Percentiles rank a stretch among this genome's conserved stretches.
Conservation (phyloP, 2,113 vertebrate genomes). For the Gavialis gangeticus region DNA sequence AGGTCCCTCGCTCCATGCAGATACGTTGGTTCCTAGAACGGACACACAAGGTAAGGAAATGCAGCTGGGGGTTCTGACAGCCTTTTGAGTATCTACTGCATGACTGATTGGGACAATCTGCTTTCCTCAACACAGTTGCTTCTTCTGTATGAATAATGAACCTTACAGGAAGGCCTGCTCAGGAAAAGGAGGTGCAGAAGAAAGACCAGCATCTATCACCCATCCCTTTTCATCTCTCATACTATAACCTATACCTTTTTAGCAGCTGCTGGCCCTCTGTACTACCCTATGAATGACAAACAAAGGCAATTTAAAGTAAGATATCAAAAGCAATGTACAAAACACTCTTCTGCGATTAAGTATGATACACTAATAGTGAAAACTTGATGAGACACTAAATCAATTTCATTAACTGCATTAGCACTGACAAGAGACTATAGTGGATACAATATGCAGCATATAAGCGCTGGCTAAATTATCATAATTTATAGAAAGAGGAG, state of each 20-base stretch:
- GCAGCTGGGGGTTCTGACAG: neutral
- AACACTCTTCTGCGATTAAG: slow-evolving; percentile 13
- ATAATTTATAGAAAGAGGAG: slow-evolving; percentile 33
- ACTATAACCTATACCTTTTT: neutral
- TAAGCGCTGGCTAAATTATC: slow-evolving; percentile 40
- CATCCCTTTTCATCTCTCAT: neutral
- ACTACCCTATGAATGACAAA: neutral
- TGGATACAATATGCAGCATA: slow-evolving; percentile 15
- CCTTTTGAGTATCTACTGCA: neutral
- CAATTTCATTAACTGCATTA: slow-evolving; percentile 8
- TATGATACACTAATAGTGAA: neutral
- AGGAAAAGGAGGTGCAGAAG: too few relatives aligned
- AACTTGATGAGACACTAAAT: slow-evolving; percentile 27
- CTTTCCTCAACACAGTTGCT: neutral
- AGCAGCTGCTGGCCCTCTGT: neutral
- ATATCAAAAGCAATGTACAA: neutral
- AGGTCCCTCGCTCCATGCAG: neutral
- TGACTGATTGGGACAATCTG: neutral
- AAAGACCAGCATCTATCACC: too few relatives aligned
- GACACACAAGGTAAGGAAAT: neutral
- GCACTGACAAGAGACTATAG: slow-evolving; percentile 12
- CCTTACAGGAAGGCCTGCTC: too few relatives aligned
- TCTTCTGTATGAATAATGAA: too few relatives aligned
- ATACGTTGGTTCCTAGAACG: neutral
- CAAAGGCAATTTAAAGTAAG: slow-evolving; percentile 4